Evolutionary conservation across 1,140 invertebrate genomes (phyloP), one percentile per base, ranked within the genome.

Genomic region (Phymastichus coffea): DNA sequence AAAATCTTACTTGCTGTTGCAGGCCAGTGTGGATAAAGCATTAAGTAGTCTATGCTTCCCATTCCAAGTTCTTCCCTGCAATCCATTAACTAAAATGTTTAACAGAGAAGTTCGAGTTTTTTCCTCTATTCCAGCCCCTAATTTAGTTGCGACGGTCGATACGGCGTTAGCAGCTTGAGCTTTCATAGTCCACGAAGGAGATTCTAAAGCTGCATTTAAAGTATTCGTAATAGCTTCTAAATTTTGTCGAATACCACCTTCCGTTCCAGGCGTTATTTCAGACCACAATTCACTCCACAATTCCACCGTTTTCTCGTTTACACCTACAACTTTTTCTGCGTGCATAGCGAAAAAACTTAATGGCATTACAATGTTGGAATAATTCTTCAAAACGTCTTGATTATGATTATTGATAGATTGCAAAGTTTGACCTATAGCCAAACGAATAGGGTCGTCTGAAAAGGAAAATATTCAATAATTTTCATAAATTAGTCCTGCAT

Each of bases 341-440:
- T 95, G 93, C 89, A 93, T 95, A 15, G 92, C 94, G 64, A 95
- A 86, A 72, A 96, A 96, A 9, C 89, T 86, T 20, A 95, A 80
- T 8, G 94, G 93, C 65, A 95, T 81, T 25, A 93, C 81, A 28
- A 88, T 79, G 20, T 86, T 83, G n/a, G 89, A 86, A 71, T 93
- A 89, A 62, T 89, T 85, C 70, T 90, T 92, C 20, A 96, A 78
- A 33, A 91, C 81, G 48, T 95, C 93, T 55, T 91, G 87, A 78
- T 90, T 91, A 43, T 93, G 86, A 63, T 87, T 88, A 46, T 90
- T 87, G 66, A 95, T 88, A 0, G 93, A 86, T 61, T 93, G 89
- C 6, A 96, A 80, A 1, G 89, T 88, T 49, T 89, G 80, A 4
- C 89, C 90, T 71, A 93, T 89, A 0, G 90, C 86, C 10, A 86